Conservation (phyloP, 2,113 vertebrate species). For the Corythaixoides concolor region DNA sequence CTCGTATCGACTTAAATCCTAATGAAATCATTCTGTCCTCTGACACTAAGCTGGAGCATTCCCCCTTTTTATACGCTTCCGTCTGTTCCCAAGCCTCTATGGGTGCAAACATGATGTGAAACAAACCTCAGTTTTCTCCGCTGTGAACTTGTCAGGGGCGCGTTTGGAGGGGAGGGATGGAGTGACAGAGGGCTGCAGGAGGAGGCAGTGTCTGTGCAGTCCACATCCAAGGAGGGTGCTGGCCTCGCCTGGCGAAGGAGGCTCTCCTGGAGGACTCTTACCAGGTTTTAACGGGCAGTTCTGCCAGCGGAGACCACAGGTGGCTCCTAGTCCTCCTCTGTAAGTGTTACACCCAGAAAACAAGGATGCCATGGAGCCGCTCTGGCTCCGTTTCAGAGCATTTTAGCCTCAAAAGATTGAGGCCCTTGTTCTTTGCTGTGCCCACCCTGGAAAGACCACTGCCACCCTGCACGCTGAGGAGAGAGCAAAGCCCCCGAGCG, state of each 20-base stretch:
- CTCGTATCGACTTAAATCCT: neutral
- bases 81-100: neutral
- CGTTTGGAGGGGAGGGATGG: rapidly evolving
- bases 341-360: neutral
- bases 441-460: neutral
- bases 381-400: neutral
- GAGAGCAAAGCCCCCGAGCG: neutral
- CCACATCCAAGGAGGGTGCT: neutral
- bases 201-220: neutral
- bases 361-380: neutral
- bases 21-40: neutral
- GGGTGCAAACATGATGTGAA: neutral
- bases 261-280: neutral
- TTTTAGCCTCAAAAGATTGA: neutral
- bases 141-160: neutral
- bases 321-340: neutral
- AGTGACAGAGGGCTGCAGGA: neutral
- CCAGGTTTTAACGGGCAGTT: neutral
- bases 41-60: neutral
- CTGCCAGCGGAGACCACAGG: neutral
- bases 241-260: neutral
- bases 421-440: neutral
- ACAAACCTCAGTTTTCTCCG: neutral
- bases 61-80: neutral
- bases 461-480: rapidly evolving